Evolutionary conservation across 2,113 vertebrate genomes (phyloP).

Genomic region (Hylia prasina): DNA sequence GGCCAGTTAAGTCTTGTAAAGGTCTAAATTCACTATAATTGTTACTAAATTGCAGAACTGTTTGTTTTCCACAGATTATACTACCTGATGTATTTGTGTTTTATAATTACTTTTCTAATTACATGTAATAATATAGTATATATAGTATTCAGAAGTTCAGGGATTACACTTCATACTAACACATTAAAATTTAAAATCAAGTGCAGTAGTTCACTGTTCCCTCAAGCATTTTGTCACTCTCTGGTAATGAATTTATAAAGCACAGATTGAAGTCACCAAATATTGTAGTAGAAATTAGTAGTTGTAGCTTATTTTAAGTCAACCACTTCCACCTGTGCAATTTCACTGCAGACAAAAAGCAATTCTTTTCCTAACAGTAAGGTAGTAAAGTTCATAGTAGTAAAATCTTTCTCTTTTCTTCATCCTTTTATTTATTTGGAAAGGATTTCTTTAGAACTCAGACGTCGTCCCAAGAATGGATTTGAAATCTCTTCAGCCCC

Average conservation of each 20-base stretch:
- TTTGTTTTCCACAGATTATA: background rate
- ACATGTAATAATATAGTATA: background rate
- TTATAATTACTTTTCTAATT: background rate
- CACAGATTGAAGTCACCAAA: background rate
- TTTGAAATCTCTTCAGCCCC: background rate
- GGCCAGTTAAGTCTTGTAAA: background rate
- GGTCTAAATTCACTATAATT: background rate
- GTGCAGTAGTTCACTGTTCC: background rate
- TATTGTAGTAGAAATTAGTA: background rate
- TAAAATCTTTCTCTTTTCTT: background rate
- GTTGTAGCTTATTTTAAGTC: background rate
- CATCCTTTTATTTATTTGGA: conserved; percentile 10
- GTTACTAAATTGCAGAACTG: background rate
- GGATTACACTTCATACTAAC: background rate
- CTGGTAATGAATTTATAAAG: background rate
- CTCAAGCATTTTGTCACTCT: background rate
- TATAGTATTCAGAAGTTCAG: background rate
- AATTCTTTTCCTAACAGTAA: background rate
- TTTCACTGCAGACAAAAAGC: background rate
- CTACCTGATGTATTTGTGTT: background rate
- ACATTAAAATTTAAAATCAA: background rate
- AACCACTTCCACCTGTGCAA: background rate
- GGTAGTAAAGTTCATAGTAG: background rate
- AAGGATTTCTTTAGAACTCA: background rate
- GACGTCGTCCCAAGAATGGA: background rate